A percentile compares a stretch with the other conserved stretches of the same genome.
Evolutionary conservation across 2,113 vertebrate species (phyloP).

Genomic region (Procavia capensis): DNA sequence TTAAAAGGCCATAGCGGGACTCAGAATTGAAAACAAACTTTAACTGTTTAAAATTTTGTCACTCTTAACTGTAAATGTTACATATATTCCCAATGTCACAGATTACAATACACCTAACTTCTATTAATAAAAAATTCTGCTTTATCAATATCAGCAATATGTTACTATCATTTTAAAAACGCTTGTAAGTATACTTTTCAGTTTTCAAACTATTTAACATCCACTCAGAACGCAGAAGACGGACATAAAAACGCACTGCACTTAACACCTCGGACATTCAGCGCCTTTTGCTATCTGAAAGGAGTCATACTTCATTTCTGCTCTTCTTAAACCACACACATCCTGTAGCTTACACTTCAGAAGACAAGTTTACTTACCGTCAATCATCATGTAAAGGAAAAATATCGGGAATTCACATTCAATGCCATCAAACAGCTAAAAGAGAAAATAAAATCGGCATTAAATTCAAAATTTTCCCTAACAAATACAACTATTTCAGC

Average conservation of each 20-base stretch:
- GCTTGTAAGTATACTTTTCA: neutral
- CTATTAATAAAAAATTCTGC: constrained; percentile 28
- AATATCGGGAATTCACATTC: constrained; percentile 99
- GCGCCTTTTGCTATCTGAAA: neutral
- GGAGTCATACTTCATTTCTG: neutral
- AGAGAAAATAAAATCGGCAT: constrained; percentile 77
- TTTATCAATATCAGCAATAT: constrained; percentile 35
- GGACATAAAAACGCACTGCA: neutral
- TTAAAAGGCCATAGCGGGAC: constrained; percentile 36
- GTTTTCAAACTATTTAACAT: neutral
- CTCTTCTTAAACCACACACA: constrained; percentile 12
- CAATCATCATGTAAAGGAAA: constrained; percentile 99
- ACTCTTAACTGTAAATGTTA: neutral
- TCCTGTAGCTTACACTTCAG: constrained; percentile 15
- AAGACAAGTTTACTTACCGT: constrained; percentile 92
- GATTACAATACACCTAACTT: constrained; percentile 6
- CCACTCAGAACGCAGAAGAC: neutral
- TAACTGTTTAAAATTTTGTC: constrained; percentile 28
- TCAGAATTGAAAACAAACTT: constrained; percentile 52
- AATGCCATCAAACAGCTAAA: constrained; percentile 98
- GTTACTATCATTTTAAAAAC: constrained; percentile 32
- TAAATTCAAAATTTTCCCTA: neutral
- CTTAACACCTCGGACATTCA: neutral
- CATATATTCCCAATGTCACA: neutral
- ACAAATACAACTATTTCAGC: neutral